Percentiles rank a stretch among this genome's conserved stretches.
phyloP scores from a whole-genome alignment of 2,113 vertebrate species.

The Dascyllus trimaculatus region DNA sequence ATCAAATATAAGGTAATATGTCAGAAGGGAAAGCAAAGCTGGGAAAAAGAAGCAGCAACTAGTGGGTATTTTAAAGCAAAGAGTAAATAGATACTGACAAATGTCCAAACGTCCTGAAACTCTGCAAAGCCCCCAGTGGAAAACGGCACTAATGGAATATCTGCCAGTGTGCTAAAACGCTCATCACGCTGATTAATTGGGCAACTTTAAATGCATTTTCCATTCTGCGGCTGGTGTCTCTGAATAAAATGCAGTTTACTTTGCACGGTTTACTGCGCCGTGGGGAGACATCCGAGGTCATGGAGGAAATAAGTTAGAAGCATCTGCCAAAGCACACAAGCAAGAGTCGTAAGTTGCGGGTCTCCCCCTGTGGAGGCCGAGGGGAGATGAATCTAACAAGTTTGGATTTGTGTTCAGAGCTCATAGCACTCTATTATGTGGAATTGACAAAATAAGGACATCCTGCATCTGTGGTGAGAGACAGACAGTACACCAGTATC shows the following conservation, averaged over 20 bases:
- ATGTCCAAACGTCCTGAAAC: conserved; percentile 24
- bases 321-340: conserved; percentile 4
- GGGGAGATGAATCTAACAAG: conserved; percentile 18
- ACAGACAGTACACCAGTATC: neutral
- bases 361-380: conserved; percentile 20
- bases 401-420: conserved; percentile 30
- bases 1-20: conserved; percentile 1
- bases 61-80: conserved; percentile 17
- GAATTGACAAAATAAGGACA: conserved; percentile 14
- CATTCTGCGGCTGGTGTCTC: conserved; percentile 22
- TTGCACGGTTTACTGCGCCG: conserved; percentile 21
- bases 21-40: conserved; percentile 12
- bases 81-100: conserved; percentile 26
- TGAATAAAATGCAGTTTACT: conserved; percentile 44
- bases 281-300: conserved; percentile 31
- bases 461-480: neutral
- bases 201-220: conserved; percentile 43
- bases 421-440: conserved; percentile 12
- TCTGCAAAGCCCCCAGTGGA: conserved; percentile 2
- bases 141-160: conserved; percentile 26
- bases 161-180: conserved; percentile 34
- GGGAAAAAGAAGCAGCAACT: neutral
- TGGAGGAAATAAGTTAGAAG: conserved; percentile 17
- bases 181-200: conserved; percentile 31
- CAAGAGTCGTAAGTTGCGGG: neutral